Conservation (phyloP, 2,113 vertebrate genomes). For the Alouatta palliata region DNA sequence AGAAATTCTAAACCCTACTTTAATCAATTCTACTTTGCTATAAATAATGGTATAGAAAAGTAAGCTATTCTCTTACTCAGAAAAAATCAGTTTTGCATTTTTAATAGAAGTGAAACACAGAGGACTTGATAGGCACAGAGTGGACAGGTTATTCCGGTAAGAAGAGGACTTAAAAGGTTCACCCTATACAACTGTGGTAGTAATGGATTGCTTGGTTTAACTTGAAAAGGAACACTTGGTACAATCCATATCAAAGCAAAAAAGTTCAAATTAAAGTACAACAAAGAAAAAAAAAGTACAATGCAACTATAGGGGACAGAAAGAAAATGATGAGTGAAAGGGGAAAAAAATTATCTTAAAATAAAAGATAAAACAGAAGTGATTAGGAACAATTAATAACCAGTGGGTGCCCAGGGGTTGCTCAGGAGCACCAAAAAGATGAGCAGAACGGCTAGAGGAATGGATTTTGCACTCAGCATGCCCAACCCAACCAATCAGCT, state of each 20-base stretch:
- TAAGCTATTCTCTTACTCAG: constrained; percentile 1
- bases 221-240: background rate
- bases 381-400: background rate
- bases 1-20: background rate
- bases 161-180: background rate
- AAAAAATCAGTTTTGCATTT: background rate
- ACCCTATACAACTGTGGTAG: background rate
- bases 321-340: background rate
- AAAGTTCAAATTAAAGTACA: background rate
- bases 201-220: background rate
- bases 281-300: background rate
- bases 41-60: background rate
- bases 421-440: background rate
- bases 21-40: constrained; percentile 5
- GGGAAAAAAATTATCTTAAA: background rate
- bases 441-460: background rate
- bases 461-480: background rate
- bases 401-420: background rate
- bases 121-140: background rate
- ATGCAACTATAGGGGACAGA: background rate
- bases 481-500: background rate
- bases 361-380: background rate
- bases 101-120: background rate
- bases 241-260: background rate
- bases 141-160: background rate